These are phyloP conservation scores for Macquaria ambigua DNA, from an alignment of 2,113 vertebrate species.

Conservation along the genomic window DNA sequence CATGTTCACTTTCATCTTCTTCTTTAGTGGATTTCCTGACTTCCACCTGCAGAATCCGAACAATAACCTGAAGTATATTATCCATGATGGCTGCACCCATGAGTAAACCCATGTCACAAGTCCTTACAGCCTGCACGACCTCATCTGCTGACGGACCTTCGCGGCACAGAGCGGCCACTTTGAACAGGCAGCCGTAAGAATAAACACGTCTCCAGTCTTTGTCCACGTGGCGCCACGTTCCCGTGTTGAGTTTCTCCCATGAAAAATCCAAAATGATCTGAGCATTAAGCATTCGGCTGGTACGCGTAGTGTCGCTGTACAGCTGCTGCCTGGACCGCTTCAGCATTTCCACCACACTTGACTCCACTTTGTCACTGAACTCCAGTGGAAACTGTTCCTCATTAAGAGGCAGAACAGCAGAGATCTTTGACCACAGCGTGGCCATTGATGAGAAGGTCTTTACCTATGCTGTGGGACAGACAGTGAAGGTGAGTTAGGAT, in stretches of 20 bases:
- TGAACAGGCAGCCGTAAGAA: slow-evolving; percentile 90
- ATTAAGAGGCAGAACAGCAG: slow-evolving; percentile 76
- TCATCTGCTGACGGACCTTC: slow-evolving; percentile 42
- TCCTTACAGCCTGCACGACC: slow-evolving; percentile 82
- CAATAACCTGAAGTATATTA: slow-evolving; percentile 84
- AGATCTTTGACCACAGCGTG: slow-evolving; percentile 79
- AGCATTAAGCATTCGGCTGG: slow-evolving; percentile 68
- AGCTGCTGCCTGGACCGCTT: slow-evolving; percentile 77
- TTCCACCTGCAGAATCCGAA: slow-evolving; percentile 83
- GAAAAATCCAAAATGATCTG: slow-evolving; percentile 88
- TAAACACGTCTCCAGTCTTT: slow-evolving; percentile 92
- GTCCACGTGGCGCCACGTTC: slow-evolving; percentile 88
- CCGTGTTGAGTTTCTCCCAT: slow-evolving; percentile 93
- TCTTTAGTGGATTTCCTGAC: slow-evolving; percentile 47
- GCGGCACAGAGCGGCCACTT: slow-evolving; percentile 84
- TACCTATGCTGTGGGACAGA: slow-evolving; percentile 52
- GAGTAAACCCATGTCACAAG: slow-evolving; percentile 93
- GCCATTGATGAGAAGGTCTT: slow-evolving; percentile 63
- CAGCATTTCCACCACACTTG: slow-evolving; percentile 78
- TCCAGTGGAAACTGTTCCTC: slow-evolving; percentile 80
- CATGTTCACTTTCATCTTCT: slow-evolving; percentile 43
- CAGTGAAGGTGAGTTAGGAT: slow-evolving; percentile 12
- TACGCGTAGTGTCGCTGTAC: slow-evolving; percentile 56
- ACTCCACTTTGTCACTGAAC: slow-evolving; percentile 82
- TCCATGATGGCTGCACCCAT: slow-evolving; percentile 91